Conservation (phyloP, 2,888 invertebrate species). For the Tortrix viridana region DNA sequence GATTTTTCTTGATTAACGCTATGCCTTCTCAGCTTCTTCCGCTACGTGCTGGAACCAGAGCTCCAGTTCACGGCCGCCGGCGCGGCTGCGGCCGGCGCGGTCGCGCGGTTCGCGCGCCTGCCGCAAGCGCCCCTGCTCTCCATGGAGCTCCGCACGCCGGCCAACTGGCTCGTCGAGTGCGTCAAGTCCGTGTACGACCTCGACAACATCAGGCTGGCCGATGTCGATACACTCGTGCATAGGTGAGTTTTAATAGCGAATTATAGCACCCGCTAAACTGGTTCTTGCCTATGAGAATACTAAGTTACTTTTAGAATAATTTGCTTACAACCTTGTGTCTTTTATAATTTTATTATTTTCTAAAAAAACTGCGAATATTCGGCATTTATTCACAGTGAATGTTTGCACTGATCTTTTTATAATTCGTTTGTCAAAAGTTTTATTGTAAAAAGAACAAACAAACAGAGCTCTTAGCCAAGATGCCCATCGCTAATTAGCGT, state of each 20-base stretch:
- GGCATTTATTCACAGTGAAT: too few relatives aligned
- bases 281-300: too few relatives aligned
- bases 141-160: conserved; percentile 90
- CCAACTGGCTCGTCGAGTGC: conserved; percentile 98
- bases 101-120: conserved; percentile 94
- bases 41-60: conserved; percentile 96
- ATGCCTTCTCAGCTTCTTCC: conserved; percentile 92
- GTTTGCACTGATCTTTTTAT: too few relatives aligned
- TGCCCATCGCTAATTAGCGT: too few relatives aligned
- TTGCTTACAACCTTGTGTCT: too few relatives aligned
- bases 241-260: conserved; percentile 80
- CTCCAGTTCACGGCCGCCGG: conserved; percentile 91
- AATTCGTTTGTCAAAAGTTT: too few relatives aligned
- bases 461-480: too few relatives aligned
- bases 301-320: too few relatives aligned
- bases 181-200: conserved; percentile 97
- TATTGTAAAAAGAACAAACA: too few relatives aligned
- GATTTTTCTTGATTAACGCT: neutral
- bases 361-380: too few relatives aligned
- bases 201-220: conserved; percentile 97
- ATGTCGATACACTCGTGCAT: conserved; percentile 94
- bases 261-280: conserved; percentile 32
- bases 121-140: conserved; percentile 97
- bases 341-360: too few relatives aligned
- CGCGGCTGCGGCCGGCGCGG: conserved; percentile 87